These are phyloP conservation scores for Dasysyrphus albostriatus DNA, from an alignment of 2,888 invertebrate species.

Conservation along the genomic window DNA sequence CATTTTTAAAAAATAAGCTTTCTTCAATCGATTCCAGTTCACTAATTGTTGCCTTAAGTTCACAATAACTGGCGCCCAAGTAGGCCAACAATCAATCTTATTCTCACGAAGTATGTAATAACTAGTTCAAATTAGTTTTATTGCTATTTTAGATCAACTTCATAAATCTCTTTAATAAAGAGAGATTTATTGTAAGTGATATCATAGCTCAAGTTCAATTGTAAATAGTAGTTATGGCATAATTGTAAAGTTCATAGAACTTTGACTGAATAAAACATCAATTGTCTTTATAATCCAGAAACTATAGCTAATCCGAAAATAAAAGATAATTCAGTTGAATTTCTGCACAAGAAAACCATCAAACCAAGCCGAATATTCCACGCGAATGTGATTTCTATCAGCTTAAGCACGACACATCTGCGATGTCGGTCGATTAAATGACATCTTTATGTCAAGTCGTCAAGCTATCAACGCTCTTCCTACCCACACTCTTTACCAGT, in stretches of 20 bases:
- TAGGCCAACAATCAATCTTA: too few species aligned
- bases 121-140: too few species aligned
- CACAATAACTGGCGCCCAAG: too few species aligned
- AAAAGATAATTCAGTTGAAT: slow-evolving; percentile 43
- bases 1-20: too few species aligned
- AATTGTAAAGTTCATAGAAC: slow-evolving; percentile 46
- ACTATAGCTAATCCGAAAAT: slow-evolving; percentile 17
- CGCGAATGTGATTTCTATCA: slow-evolving; percentile 70
- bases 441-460: slow-evolving; percentile 75
- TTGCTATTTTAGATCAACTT: too few species aligned
- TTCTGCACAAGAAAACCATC: slow-evolving; percentile 39
- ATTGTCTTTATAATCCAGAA: slow-evolving; percentile 42
- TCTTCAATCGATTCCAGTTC: too few species aligned
- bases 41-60: too few species aligned
- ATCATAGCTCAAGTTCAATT: neutral
- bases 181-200: neutral
- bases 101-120: too few species aligned
- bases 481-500: slow-evolving; percentile 55
- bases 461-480: slow-evolving; percentile 74
- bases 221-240: neutral
- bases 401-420: slow-evolving; percentile 69
- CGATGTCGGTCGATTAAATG: slow-evolving; percentile 73
- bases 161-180: neutral
- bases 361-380: slow-evolving; percentile 54
- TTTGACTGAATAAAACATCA: slow-evolving; percentile 24